Conservation (phyloP, 2,888 invertebrate species). For the Glaucopsyche alexis region DNA sequence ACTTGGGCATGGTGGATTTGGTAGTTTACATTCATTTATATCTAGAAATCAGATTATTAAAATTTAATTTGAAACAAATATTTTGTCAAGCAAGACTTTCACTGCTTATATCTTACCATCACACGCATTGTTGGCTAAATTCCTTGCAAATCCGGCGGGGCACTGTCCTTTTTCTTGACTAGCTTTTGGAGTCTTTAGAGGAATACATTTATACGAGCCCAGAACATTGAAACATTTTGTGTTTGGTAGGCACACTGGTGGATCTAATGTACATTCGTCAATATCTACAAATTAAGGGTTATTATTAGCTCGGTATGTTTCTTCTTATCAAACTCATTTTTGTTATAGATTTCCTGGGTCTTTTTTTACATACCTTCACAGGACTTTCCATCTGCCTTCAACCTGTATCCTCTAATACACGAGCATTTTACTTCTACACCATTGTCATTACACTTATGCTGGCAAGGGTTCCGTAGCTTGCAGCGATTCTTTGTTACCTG, state of each 20-base stretch:
- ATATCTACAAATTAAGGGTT: constrained; percentile 78
- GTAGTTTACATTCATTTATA: constrained; percentile 88
- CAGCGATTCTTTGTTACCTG: constrained; percentile 77
- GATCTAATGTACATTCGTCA: constrained; percentile 84
- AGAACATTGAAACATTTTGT: constrained; percentile 83
- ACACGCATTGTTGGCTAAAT: constrained; percentile 72
- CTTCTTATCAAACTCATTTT: not conserved
- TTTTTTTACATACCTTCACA: constrained; percentile 78
- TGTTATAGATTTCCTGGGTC: not conserved
- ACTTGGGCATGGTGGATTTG: constrained; percentile 63
- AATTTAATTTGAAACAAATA: not conserved
- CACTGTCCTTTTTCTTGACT: constrained; percentile 62
- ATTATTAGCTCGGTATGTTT: not conserved
- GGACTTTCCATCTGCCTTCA: constrained; percentile 83
- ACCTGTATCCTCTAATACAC: constrained; percentile 84
- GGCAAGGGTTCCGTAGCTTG: constrained; percentile 83
- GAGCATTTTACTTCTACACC: constrained; percentile 84
- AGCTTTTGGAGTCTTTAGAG: constrained; percentile 46
- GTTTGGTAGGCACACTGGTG: constrained; percentile 78
- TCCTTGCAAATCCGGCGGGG: constrained; percentile 77
- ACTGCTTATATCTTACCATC: constrained; percentile 60
- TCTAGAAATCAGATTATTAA: constrained; percentile 71
- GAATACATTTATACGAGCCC: constrained; percentile 83
- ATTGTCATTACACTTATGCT: constrained; percentile 86
- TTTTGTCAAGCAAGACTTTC: not conserved